These are phyloP conservation scores for Leuciscus idus DNA, from an alignment of 2,113 vertebrate species.

Conservation along the genomic window DNA sequence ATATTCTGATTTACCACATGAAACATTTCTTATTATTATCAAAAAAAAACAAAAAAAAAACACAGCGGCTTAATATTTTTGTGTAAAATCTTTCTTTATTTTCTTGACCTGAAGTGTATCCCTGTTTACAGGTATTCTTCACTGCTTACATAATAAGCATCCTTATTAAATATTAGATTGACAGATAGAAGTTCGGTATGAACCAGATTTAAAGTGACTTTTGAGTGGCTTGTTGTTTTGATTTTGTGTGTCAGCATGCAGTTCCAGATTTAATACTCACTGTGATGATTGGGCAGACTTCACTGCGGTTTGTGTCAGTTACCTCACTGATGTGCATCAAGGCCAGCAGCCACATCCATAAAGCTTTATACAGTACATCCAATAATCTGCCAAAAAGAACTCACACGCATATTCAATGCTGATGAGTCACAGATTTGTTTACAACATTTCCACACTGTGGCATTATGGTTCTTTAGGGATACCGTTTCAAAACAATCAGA, in stretches of 20 bases:
- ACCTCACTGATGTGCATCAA: slow-evolving; percentile 35
- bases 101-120: too few relatives aligned
- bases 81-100: too few relatives aligned
- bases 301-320: slow-evolving; percentile 32
- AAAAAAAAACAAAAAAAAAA: too few relatives aligned
- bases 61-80: too few relatives aligned
- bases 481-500: not conserved
- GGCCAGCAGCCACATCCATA: slow-evolving; percentile 43
- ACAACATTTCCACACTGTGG: slow-evolving; percentile 1
- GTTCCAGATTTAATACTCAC: slow-evolving; percentile 39
- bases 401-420: not conserved
- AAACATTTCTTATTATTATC: too few relatives aligned
- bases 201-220: slow-evolving; percentile 7
- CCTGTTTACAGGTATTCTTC: not conserved
- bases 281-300: slow-evolving; percentile 42
- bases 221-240: slow-evolving; percentile 40
- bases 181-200: slow-evolving; percentile 7
- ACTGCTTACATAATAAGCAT: not conserved
- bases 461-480: slow-evolving; percentile 14
- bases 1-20: too few relatives aligned
- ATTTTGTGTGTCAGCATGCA: slow-evolving; percentile 23
- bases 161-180: not conserved
- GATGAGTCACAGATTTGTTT: slow-evolving; percentile 32
- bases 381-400: slow-evolving; percentile 40
- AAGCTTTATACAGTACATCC: slow-evolving; percentile 31